Evolutionary conservation across 2,113 vertebrate genomes (phyloP), one percentile per base, ranked within the genome.

Genomic region (Abramis brama): DNA sequence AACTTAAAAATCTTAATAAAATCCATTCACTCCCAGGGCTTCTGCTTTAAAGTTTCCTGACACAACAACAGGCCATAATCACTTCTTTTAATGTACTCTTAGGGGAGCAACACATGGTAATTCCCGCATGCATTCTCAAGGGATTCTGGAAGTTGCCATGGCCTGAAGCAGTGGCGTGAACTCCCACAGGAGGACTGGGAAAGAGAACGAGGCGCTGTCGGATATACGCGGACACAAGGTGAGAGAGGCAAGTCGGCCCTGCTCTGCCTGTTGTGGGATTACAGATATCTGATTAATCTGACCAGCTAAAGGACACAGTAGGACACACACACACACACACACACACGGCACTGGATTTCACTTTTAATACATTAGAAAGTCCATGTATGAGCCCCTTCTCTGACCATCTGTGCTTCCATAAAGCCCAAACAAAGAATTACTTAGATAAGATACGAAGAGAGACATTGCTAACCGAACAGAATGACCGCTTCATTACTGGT

Each of bases 241-340:
- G 74, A 43, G 57, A 89, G 57, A 88, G 70, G 78, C 87, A 47
- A 27, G 79, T 50, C 59, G 86, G 86, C 85, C 76, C 52, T 83
- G 85, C 57, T 68, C 39, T 59, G 88, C 76, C 90, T 92, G 88
- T 90, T n/a, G 66, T 89, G 89, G 93, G 95, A 95, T 95, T 95
- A 95, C 84, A 86, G 91, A 94, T 94, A 95, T 93, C 93, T 96
- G 94, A 94, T 95, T 95, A 95, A 94, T 95, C 95, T 94, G 93
- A 93, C 92, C 90, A 91, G 94, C 92, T 91, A 92, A 94, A 93
- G 93, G 90, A 93, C 82, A 81, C 70, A 80, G 89, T 77, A 87
- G 82, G 87, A 91, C 90, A 91, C 57, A 75, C 70, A 81, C 73
- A 91, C 90, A 91, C 57, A 75, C 70, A 81, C 73, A 43, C 43